These are phyloP conservation scores for Cryptus armator DNA, from an alignment of 2,888 invertebrate species.

Conservation along the genomic window DNA sequence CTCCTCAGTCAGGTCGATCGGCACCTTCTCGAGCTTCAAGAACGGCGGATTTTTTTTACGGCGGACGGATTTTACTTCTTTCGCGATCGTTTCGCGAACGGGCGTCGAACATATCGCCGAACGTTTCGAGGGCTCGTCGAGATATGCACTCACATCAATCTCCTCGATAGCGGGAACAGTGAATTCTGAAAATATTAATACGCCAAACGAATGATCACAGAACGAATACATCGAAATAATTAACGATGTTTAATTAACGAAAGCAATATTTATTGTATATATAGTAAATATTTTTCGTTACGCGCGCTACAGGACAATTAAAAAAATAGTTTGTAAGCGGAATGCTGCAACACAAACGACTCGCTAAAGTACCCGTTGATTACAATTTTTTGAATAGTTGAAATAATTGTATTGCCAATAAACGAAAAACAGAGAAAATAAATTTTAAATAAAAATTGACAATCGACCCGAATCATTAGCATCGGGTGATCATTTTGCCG, in stretches of 20 bases:
- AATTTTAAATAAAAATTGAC: slow-evolving; percentile 60
- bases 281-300: no score
- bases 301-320: no score
- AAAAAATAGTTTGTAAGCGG: no score
- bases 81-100: slow-evolving; percentile 51
- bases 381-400: no score
- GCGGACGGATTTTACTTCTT: slow-evolving; percentile 68
- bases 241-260: not conserved
- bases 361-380: no score
- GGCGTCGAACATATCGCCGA: slow-evolving; percentile 71
- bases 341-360: no score
- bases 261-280: no score
- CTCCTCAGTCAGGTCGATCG: slow-evolving; percentile 64
- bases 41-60: slow-evolving; percentile 74
- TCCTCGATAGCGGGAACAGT: slow-evolving; percentile 70
- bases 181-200: slow-evolving; percentile 70
- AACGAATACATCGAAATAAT: slow-evolving; percentile 16
- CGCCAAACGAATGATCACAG: slow-evolving; percentile 13
- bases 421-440: slow-evolving; percentile 39
- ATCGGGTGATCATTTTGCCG: not conserved
- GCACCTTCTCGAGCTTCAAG: slow-evolving; percentile 73
- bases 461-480: not conserved
- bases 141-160: slow-evolving; percentile 70
- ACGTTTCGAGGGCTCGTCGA: not conserved
- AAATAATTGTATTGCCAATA: not conserved